A percentile compares a stretch with the other conserved stretches of the same genome.
phyloP scores from a whole-genome alignment of 2,797 vertebrate species.

The Centropyge bicolor region DNA sequence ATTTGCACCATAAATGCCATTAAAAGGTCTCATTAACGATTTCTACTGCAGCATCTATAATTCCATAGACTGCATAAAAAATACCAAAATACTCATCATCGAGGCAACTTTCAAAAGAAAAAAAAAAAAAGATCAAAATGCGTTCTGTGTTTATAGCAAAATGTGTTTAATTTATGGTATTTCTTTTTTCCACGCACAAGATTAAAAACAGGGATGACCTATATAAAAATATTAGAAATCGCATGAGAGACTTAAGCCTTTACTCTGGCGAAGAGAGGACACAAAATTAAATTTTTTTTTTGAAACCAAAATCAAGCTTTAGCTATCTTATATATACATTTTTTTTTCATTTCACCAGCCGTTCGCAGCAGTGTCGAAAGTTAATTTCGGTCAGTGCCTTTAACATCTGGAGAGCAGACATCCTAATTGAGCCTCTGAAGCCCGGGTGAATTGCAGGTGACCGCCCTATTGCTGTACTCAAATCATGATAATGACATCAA shows the following conservation, averaged over 20 bases:
- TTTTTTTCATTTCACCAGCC: constrained; percentile 21
- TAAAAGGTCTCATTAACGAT: constrained; percentile 61
- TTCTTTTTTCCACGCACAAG: neutral
- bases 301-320: neutral
- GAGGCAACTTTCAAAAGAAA: neutral
- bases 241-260: neutral
- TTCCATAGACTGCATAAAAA: constrained; percentile 18
- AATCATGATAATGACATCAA: constrained; percentile 78
- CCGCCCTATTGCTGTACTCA: constrained; percentile 60
- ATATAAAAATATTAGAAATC: neutral
- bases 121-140: neutral
- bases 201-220: neutral
- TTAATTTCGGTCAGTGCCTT: constrained; percentile 40
- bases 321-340: neutral
- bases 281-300: neutral
- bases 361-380: constrained; percentile 15
- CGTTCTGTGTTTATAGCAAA: neutral
- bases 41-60: constrained; percentile 14
- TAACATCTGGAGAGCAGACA: constrained; percentile 63
- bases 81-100: constrained; percentile 28
- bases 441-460: constrained; percentile 57
- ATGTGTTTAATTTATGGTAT: neutral
- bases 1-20: constrained; percentile 60
- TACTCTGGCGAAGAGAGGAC: neutral
- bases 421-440: constrained; percentile 49